Evolutionary conservation across 1,140 invertebrate species (phyloP), one percentile per base, ranked within the genome.

Genomic region (Oryctes rhinoceros): DNA sequence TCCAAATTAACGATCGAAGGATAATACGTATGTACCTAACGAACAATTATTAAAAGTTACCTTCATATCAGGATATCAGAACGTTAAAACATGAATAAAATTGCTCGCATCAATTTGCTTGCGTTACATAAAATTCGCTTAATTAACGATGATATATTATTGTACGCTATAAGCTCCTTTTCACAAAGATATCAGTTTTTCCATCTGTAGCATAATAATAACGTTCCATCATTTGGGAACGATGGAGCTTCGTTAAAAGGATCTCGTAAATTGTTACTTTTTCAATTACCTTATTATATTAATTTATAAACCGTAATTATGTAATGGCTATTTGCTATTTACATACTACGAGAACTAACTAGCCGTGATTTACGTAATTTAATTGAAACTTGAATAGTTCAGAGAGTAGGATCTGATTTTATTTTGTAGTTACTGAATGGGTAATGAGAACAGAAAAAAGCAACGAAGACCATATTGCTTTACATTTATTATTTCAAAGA

Each of bases 131-230:
- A 59, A 59, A 59, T 59, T 59, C 18, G 53, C 53, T 59, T 59
- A 59, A 59, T 59, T 59, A 59, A 59, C 53, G 18, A 59, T 59
- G 53, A 59, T 59, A 59, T 59, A 59, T 59, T 59, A 59, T 18
- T 59, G 53, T 59, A 44, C 39, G 39, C 39, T 44, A 10, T 10
- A 44, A 44, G 39, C 9, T 44, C n/a, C 53, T n/a, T 59, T n/a
- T 18, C 18, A 18, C 18, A 18, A 59, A 59, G 15, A 59, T 59
- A 59, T 59, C 53, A 59, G 18, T 59, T 59, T 59, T 59, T 59
- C n/a, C n/a, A 18, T 59, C 53, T 59, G 13, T 59, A n/a, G 15
- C 18, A 59, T 59, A 59, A 59, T 59, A 44, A 44, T 10, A 44
- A 15, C 18, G 53, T 18, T 59, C 4, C 53, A 18, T 59, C 53